Base-by-base conservation (phyloP, 2,797 vertebrate species). In the Spea hammondii region DNA sequence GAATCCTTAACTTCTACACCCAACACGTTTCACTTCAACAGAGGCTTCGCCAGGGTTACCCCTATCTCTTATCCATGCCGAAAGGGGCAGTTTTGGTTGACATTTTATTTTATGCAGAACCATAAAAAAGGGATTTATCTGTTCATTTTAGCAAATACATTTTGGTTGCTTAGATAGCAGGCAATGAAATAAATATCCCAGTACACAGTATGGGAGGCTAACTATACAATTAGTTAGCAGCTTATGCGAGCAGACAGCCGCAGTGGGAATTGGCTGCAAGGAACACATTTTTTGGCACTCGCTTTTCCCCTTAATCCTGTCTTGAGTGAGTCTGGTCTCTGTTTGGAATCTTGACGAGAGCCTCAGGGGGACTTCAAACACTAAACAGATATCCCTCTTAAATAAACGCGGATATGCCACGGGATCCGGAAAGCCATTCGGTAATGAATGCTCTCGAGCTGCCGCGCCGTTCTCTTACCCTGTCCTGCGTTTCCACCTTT, bases 401-500 rank as follows among this genome's bases (percentile, higher is more conserved):
- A 17, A 71, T 13, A 78, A 78, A 57, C 44, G 45, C 66, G n/a
- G 0, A 4, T 46, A n/a, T 8, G 70, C 64, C 8, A 17, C 8
- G 1, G 12, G 9, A 47, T 74, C 64, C 78, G 60, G 4, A 14
- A 51, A n/a, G 14, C 7, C 17, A 55, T 51, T 64, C 6, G 44
- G 10, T 49, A 50, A 8, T 9, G 4, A 5, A 2, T 9, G 14
- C 11, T 45, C 4, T 47, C 55, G 44, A 64, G 65, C 65, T 59
- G 71, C 50, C 32, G 49, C 32, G 14, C 65, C 54, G 54, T 48
- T 14, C 12, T 1, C 5, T 84, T 85, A 76, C 59, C 13, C 3
- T 6, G 88, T 90, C 86, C 91, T 93, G 46, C 90, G 91, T 88
- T 86, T 87, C 91, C 92, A 89, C 82, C 92, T 91, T 83, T 88